Base-by-base conservation (phyloP, 2,113 vertebrate species). In the Puntigrus tetrazona region DNA sequence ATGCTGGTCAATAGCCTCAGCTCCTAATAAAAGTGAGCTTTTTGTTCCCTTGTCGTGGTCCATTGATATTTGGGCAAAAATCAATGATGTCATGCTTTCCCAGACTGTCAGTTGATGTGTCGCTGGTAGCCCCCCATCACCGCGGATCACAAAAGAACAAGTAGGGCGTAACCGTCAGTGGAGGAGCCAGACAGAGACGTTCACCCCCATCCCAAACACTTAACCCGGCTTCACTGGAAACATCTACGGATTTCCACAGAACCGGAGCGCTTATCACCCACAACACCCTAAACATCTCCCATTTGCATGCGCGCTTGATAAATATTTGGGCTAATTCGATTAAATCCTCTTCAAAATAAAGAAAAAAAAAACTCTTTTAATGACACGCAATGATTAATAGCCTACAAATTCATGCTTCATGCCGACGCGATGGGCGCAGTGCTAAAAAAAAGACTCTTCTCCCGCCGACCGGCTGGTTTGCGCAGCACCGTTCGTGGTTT, bases 41-140 rank as follows among this genome's bases (percentile, higher is more conserved):
- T 41, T 65, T 65, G 16, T 81, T 47, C 4, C 1, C 7, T 55
- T 50, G 81, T 83, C 63, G 36, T 55, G 83, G 34, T 78, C 74
- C 50, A 78, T 14, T n/a, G 52, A 75, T 16, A 43, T 63, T 41
- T 45, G 75, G 45, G 70, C 3, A 38, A n/a, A 78, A 84, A 87
- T 85, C 82, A 77, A 87, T 87, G 86, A 85, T 87, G 86, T 87
- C 84, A 85, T 85, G 74, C 83, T 67, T 87, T 85, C 75, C 83
- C 83, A 85, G 80, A 85, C 79, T 72, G 83, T 85, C 84, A 81
- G 65, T 83, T 83, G 79, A 82, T 77, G 83, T 85, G 79, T 85
- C 67, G n/a, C 78, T 78, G 27, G 13, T 59, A 74, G 79, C 86
- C 80, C 86, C 69, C 47, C 47, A 63, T 84, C 74, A 61, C 47